Conservation (phyloP, 2,888 invertebrate species). For the Orthosia cruda region DNA sequence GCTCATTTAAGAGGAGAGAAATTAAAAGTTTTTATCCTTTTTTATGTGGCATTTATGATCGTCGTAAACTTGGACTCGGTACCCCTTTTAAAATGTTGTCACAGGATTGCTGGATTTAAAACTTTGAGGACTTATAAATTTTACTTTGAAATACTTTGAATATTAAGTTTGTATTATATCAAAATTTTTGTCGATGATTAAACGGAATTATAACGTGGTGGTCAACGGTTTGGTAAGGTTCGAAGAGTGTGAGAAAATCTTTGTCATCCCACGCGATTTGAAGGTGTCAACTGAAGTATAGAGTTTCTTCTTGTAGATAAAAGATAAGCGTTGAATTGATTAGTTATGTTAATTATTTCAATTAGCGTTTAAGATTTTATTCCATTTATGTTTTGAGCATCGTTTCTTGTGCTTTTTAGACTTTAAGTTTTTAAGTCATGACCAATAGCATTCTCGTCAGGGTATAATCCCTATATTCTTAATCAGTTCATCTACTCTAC, state of each 20-base stretch:
- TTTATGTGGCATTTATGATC: constrained; percentile 91
- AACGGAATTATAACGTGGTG: constrained; percentile 23
- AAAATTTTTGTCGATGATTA: constrained; percentile 40
- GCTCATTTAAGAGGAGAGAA: constrained; percentile 88
- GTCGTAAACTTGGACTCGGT: constrained; percentile 84
- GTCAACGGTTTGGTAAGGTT: constrained; percentile 11
- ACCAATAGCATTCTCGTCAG: too few relatives aligned
- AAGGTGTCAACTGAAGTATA: constrained; percentile 25
- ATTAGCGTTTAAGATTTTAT: constrained; percentile 31
- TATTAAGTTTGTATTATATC: constrained; percentile 52
- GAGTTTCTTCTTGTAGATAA: constrained; percentile 34
- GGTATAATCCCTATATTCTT: too few relatives aligned
- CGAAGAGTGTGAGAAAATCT: constrained; percentile 27
- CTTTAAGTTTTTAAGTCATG: neutral
- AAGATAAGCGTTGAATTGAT: constrained; percentile 41
- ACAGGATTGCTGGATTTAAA: constrained; percentile 75
- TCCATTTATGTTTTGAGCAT: neutral
- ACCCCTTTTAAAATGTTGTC: constrained; percentile 86
- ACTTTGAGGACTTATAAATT: constrained; percentile 68
- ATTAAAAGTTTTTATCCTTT: constrained; percentile 90
- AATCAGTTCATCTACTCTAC: too few relatives aligned
- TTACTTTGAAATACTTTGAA: constrained; percentile 67
- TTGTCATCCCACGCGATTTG: constrained; percentile 30
- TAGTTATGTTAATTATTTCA: constrained; percentile 37
- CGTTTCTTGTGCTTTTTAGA: neutral